Percentiles rank a stretch among this genome's conserved stretches.
Conservation (phyloP, 2,113 vertebrate genomes). For the Paracanthobrama guichenoti region DNA sequence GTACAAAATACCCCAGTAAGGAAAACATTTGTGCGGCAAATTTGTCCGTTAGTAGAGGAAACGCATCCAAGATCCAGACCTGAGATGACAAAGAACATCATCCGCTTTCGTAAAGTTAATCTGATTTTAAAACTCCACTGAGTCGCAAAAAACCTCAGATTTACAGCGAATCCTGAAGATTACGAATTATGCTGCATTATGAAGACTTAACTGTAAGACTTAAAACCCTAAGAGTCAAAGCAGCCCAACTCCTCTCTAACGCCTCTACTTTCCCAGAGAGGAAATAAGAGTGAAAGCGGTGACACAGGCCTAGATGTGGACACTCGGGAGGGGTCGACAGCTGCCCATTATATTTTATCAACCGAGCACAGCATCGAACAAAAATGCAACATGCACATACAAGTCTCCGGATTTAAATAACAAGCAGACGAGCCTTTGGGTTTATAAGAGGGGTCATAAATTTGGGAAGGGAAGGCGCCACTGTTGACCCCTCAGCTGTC, state of each 20-base stretch:
- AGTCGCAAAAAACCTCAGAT: neutral
- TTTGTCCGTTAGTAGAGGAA: conserved; percentile 52
- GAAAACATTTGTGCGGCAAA: conserved; percentile 63
- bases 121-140: neutral
- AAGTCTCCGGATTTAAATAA: conserved; percentile 49
- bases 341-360: conserved; percentile 51
- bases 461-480: conserved; percentile 33
- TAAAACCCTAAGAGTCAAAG: neutral
- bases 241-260: neutral
- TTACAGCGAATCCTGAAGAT: neutral
- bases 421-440: conserved; percentile 30
- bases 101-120: neutral
- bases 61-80: conserved; percentile 50
- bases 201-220: neutral
- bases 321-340: conserved; percentile 53
- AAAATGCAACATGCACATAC: conserved; percentile 32
- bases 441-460: conserved; percentile 47
- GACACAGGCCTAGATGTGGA: conserved; percentile 35
- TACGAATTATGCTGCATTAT: neutral
- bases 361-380: conserved; percentile 8
- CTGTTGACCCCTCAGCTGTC: conserved; percentile 62
- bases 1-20: conserved; percentile 63
- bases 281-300: conserved; percentile 48
- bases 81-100: conserved; percentile 27
- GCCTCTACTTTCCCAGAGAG: neutral